phyloP scores from a whole-genome alignment of 37 sponge, comb jelly and placozoan genomes.

The Halisarca cf. caerulea region DNA sequence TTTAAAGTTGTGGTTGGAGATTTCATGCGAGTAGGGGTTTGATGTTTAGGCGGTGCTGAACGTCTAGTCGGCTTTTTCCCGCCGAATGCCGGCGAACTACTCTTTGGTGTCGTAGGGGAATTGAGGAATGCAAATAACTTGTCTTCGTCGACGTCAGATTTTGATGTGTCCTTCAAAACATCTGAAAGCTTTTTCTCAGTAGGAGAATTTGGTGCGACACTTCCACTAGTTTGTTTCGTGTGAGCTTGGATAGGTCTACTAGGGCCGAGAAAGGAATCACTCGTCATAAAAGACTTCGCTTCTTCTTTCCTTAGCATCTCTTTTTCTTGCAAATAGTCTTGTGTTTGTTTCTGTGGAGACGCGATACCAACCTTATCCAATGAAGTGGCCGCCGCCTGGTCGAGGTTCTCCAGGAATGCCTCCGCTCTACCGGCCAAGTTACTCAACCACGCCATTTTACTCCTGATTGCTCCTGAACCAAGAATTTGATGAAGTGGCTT shows the following conservation, averaged over 20 bases:
- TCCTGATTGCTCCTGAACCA: too few species aligned
- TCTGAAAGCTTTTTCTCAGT: too few species aligned
- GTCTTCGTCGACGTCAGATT: conserved; percentile 20
- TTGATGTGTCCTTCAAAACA: too few species aligned
- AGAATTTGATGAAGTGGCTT: too few species aligned
- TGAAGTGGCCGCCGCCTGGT: conserved; percentile 71
- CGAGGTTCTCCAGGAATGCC: conserved; percentile 71
- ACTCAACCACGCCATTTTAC: conserved; percentile 81
- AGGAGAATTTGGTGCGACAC: too few species aligned
- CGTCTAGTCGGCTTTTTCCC: too few species aligned
- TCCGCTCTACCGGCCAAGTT: conserved; percentile 77
- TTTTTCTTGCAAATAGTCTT: neutral
- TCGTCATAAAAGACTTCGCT: neutral
- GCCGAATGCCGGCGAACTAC: too few species aligned
- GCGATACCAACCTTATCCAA: conserved; percentile 38
- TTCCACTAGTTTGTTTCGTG: neutral
- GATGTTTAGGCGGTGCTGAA: too few species aligned
- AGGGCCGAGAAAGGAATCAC: conserved; percentile 4
- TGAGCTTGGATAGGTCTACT: neutral
- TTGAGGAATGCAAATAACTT: conserved; percentile 62
- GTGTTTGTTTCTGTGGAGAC: neutral
- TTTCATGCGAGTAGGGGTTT: too few species aligned
- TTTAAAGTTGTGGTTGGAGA: too few species aligned
- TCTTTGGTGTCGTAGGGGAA: conserved; percentile 8
- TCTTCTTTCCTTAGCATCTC: neutral